Evolutionary conservation across 2,888 invertebrate species (phyloP), one percentile per base, ranked within the genome.

Genomic region (Cancer borealis): DNA sequence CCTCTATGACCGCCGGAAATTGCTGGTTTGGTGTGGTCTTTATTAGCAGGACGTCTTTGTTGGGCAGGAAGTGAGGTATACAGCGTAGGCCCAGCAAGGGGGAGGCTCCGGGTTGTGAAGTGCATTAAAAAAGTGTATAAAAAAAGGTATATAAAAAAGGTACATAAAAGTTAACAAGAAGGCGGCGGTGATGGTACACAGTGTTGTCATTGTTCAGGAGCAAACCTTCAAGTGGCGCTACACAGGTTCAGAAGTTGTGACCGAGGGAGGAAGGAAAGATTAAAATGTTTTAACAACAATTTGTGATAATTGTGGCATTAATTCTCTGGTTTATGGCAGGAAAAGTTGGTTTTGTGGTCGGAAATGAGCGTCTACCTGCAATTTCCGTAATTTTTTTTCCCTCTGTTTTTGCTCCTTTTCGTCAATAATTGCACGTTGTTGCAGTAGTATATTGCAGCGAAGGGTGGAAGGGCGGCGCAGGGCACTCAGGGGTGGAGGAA

Each of bases 331-430:
- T 84, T 84, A 84, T 84, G 84, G 39, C 17, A 39, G 84, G 84
- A 84, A 84, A 84, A 39, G 84, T 84, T 84, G 84, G 84, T 84
- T 84, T 84, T 84, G 84, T 84, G 84, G 84, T 84, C 84, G 39
- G 39, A 84, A 84, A 39, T 84, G 84, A 84, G 84, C 30, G 84
- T 84, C 84, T 84, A 84, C 84, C 84, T 84, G 84, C 84, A 84
- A 84, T 84, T 84, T 84, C 84, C 84, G 84, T 17, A 39, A 39
- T 84, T 84, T 84, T 79, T 39, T 60, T 73, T 84, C 39, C 84
- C 14, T 14, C 26, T n/a, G 30, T 84, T 84, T 39, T 84, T 39
- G 84, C 10, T 30, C 6, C 84, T 84, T 84, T 39, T 84, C 39
- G 26, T 39, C 84, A 30, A 14, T 84, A 84, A 84, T 84, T 84